Evolutionary conservation across 1,140 invertebrate genomes (phyloP), one percentile per base, ranked within the genome.

Genomic region (Dendroctonus ponderosae): DNA sequence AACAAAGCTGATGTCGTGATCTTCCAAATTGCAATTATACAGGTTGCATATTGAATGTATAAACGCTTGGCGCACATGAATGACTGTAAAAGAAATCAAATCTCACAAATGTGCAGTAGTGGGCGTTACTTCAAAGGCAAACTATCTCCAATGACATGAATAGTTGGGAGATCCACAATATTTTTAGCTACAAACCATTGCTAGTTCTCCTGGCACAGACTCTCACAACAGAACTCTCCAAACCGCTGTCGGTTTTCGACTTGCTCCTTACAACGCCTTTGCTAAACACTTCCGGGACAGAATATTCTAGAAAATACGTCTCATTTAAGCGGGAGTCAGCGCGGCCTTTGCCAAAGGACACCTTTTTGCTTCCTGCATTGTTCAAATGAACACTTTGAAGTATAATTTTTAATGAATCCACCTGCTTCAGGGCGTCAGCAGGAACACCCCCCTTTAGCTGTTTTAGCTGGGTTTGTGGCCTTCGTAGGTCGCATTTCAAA

Each of bases 291-390:
- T 73, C 68, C 42, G 77, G 76, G 56, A 77, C 62, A 48, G 64
- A 62, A 71, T 78, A 78, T 66, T 78, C 76, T 46, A 77, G 50
- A 71, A 78, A 77, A 67, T 73, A 77, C 5, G 62, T 77, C 53
- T 75, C 68, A 63, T 52, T 74, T 52, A 72, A 44, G 40, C 66
- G 58, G 40, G 39, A 56, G 51, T 62, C 60, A 48, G 71, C 70
- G 46, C 68, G 71, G 26, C 46, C 58, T 39, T 46, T 43, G 44
- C 49, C 60, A 26, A 46, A 60, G 26, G 43, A 43, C 0, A 75
- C 65, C 69, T 74, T 77, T 62, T 68, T 70, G 44, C 71, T 69
- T 15, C 76, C 74, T 37, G 61, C 67, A 57, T 71, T 67, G 68
- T 76, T 77, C 54, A 77, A 70, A 42, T 67, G 56, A 26, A 77